Conservation (phyloP, 2,888 invertebrate species). For the Thymelicus sylvestris region DNA sequence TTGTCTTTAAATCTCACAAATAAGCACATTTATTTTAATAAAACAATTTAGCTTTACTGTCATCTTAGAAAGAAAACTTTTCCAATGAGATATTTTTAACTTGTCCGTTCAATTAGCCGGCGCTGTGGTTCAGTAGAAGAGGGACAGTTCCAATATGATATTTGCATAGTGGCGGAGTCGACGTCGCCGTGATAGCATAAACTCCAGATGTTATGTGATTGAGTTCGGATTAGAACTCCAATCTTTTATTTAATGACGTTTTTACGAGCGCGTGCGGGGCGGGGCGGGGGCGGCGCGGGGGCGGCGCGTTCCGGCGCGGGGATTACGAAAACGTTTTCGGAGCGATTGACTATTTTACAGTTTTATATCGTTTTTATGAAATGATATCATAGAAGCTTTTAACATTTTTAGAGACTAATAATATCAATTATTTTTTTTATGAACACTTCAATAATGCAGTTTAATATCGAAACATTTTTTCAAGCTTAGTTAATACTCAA, state of each 20-base stretch:
- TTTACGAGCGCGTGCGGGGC: constrained; percentile 9
- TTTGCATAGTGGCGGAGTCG: background rate
- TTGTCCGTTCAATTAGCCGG: background rate
- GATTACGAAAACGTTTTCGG: constrained; percentile 22
- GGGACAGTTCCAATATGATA: background rate
- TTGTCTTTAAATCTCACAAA: too few species aligned
- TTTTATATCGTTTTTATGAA: constrained; percentile 18
- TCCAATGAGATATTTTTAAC: background rate
- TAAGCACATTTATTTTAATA: too few species aligned
- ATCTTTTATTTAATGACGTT: constrained; percentile 32
- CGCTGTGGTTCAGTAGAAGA: background rate
- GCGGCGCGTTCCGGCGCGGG: background rate
- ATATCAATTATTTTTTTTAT: background rate
- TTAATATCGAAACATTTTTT: too few species aligned
- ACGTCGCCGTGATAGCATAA: constrained; percentile 10
- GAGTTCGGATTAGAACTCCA: constrained; percentile 19
- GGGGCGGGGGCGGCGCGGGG: too few species aligned
- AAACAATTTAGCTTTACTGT: too few species aligned
- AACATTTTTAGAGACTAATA: background rate
- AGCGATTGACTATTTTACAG: constrained; percentile 29
- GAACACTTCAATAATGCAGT: too few species aligned
- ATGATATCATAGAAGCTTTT: background rate
- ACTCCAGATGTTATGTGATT: constrained; percentile 32
- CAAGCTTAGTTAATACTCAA: too few species aligned
- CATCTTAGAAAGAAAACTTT: background rate